These are phyloP conservation scores for Labeo calbasu DNA, from an alignment of 2,797 vertebrate species.

Conservation along the genomic window DNA sequence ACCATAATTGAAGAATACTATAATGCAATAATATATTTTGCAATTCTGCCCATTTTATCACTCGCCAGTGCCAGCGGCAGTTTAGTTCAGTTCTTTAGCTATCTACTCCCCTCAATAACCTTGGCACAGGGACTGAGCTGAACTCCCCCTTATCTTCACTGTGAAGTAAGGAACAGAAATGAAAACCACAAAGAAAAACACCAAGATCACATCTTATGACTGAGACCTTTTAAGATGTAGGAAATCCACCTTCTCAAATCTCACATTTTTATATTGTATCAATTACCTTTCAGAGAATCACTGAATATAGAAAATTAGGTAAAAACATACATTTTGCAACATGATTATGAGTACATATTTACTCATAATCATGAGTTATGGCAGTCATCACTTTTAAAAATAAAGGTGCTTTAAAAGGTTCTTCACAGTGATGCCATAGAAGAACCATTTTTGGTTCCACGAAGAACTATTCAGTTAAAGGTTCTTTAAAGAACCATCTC, in stretches of 20 bases:
- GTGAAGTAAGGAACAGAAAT: neutral
- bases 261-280: neutral
- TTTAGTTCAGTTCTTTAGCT: neutral
- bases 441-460: too few relatives aligned
- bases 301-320: neutral
- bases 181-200: neutral
- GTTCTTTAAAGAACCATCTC: too few relatives aligned
- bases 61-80: neutral
- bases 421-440: too few relatives aligned
- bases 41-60: neutral
- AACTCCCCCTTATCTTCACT: neutral
- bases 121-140: neutral
- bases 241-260: neutral
- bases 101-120: neutral
- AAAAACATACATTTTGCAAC: neutral
- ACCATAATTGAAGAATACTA: neutral
- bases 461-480: too few relatives aligned
- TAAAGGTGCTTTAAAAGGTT: too few relatives aligned
- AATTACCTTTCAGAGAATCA: neutral
- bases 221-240: neutral
- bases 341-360: neutral
- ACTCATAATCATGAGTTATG: too few relatives aligned
- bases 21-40: neutral
- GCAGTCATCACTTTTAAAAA: too few relatives aligned
- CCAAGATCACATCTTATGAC: neutral